phyloP scores from a whole-genome alignment of 2,888 invertebrate species.

The Podotricha telesiphe region DNA sequence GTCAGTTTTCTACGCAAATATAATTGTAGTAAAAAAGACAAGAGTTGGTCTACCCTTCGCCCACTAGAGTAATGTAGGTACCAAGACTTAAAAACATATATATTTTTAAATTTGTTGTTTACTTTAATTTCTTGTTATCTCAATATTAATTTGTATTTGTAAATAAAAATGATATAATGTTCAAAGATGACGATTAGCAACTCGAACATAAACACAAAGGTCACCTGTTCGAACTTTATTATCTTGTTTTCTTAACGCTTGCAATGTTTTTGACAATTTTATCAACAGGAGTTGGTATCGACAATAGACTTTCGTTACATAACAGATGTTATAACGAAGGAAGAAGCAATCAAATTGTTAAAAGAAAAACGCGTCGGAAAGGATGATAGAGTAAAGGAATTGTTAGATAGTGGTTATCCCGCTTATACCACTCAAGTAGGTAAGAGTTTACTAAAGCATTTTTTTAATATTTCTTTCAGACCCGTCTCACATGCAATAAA shows the following conservation, averaged over 20 bases:
- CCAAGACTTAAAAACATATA: too few relatives aligned
- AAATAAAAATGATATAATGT: conserved; percentile 9
- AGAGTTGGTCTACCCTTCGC: too few relatives aligned
- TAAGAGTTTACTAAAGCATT: conserved; percentile 56
- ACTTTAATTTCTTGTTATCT: not conserved
- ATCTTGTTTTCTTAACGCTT: conserved; percentile 21
- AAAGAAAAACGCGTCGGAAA: conserved; percentile 83
- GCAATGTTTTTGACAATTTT: conserved; percentile 18
- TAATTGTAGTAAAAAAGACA: too few relatives aligned
- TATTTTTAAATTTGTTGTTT: not conserved
- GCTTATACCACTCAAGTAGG: conserved; percentile 94
- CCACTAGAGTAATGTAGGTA: too few relatives aligned
- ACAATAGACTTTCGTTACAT: conserved; percentile 94
- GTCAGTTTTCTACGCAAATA: too few relatives aligned
- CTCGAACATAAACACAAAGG: conserved; percentile 22
- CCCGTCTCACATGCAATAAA: too few relatives aligned
- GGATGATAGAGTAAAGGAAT: conserved; percentile 84
- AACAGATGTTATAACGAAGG: conserved; percentile 91
- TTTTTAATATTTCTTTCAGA: not conserved
- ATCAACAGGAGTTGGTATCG: conserved; percentile 86
- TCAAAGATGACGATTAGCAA: conserved; percentile 26
- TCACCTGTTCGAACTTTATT: conserved; percentile 29
- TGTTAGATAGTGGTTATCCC: conserved; percentile 89
- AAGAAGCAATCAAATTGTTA: conserved; percentile 90
- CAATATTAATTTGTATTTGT: not conserved